Evolutionary conservation across 2,797 vertebrate genomes (phyloP), one percentile per base, ranked within the genome.

Genomic region (Avahi laniger): DNA sequence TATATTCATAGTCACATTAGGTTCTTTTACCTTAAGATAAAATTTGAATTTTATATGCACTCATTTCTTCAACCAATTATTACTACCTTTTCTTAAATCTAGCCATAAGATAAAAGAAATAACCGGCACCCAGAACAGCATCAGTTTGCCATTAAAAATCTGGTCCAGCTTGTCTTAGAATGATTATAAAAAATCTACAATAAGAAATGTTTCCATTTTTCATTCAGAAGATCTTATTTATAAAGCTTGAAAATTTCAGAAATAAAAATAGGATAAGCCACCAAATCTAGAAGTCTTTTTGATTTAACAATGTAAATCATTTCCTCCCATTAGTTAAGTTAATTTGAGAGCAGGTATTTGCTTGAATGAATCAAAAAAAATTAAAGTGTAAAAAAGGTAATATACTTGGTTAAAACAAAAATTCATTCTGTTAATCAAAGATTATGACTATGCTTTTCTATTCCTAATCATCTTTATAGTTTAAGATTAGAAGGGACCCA

Each of bases 301-400:
- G 1, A 85, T 89, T 89, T 75, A 85, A n/a, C 63, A 65, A 11
- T 83, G 18, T 75, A 86, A 46, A 63, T 70, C 11, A 67, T 76
- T 93, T 85, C 18, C 28, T 95, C 35, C 7, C 52, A 12, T 63
- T 76, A 82, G 59, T n/a, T 52, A 82, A 80, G 24, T 50, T 75
- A 86, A 46, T 82, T 91, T 52, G 72, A 91, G 79, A 91, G 35
- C 4, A 75, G 41, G 4, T 93, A 69, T 84, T 94, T 90, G 18
- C 78, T 93, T 89, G 30, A 84, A 38, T 24, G 13, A 63, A 67
- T 43, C 17, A 50, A 48, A 61, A 61, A 52, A 70, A 95, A 78
- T 48, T 54, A 35, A 82, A 46, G 9, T 79, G 3, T 78, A 35
- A 52, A 46, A 14, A 73, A 81, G 35, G 67, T 70, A 78, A 76